These are phyloP conservation scores for Nanorana parkeri DNA, from an alignment of 2,113 vertebrate genomes.

Conservation along the genomic window DNA sequence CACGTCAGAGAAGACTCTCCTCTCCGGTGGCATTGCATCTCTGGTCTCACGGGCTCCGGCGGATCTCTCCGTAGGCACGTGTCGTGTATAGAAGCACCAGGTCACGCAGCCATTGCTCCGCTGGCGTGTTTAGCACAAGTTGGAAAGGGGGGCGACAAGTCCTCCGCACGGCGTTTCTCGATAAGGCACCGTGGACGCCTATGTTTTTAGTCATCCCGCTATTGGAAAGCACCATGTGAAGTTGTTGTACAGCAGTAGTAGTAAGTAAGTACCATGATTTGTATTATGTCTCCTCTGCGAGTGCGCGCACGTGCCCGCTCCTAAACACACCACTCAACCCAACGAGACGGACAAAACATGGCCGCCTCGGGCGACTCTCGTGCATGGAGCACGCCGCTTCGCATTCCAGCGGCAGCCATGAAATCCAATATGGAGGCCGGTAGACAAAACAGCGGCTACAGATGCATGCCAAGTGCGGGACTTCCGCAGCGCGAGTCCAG, in stretches of 20 bases:
- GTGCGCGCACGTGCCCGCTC: neutral
- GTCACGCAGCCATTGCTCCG: neutral
- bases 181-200: slow-evolving; percentile 85
- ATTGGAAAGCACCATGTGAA: slow-evolving; percentile 93
- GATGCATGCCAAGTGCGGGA: neutral
- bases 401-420: neutral
- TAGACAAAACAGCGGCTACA: neutral
- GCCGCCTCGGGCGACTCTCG: too few species aligned
- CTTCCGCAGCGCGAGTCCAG: neutral
- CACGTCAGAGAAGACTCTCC: neutral
- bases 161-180: slow-evolving; percentile 14
- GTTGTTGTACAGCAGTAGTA: slow-evolving; percentile 95
- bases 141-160: neutral
- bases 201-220: slow-evolving; percentile 86
- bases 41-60: slow-evolving; percentile 16
- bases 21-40: neutral
- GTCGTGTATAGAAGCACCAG: slow-evolving; percentile 45
- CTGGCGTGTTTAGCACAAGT: too few species aligned
- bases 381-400: too few species aligned
- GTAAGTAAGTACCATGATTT: slow-evolving; percentile 88
- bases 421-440: slow-evolving; percentile 19
- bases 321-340: too few species aligned
- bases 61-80: slow-evolving; percentile 33
- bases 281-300: slow-evolving; percentile 16
- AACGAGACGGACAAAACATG: too few species aligned